These are phyloP conservation scores for Gallirallus australis DNA, from an alignment of 2,797 vertebrate genomes.

Conservation along the genomic window DNA sequence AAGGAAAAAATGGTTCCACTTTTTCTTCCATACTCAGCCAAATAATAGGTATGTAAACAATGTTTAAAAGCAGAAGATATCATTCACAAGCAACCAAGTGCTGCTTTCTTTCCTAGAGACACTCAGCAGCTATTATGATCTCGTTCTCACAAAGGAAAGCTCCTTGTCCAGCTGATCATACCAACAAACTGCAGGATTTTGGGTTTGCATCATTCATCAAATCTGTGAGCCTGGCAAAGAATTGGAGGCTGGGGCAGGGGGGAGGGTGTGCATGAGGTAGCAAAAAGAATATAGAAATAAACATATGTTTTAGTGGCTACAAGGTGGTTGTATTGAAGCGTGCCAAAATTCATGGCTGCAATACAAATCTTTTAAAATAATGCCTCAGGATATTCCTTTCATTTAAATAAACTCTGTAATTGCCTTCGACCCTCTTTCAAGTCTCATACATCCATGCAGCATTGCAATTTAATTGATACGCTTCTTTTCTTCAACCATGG, in stretches of 20 bases:
- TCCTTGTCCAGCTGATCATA: background rate
- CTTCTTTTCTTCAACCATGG: slow-evolving; percentile 15
- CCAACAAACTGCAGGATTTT: background rate
- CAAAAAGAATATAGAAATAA: background rate
- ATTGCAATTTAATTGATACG: background rate
- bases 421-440: background rate
- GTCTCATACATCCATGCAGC: background rate
- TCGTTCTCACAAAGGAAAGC: background rate
- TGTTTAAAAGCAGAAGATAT: background rate
- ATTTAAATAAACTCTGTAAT: background rate
- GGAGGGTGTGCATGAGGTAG: slow-evolving; percentile 24
- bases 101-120: background rate
- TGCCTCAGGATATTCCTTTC: background rate
- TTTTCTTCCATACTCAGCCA: background rate
- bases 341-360: background rate
- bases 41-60: background rate
- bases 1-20: background rate
- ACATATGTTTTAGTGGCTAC: background rate
- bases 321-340: background rate
- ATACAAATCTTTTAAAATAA: background rate
- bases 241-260: background rate
- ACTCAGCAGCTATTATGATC: background rate
- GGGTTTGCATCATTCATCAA: background rate
- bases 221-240: background rate
- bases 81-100: background rate